phyloP scores from a whole-genome alignment of 92 coral and sea anemone species.

The Meandrina meandrites region DNA sequence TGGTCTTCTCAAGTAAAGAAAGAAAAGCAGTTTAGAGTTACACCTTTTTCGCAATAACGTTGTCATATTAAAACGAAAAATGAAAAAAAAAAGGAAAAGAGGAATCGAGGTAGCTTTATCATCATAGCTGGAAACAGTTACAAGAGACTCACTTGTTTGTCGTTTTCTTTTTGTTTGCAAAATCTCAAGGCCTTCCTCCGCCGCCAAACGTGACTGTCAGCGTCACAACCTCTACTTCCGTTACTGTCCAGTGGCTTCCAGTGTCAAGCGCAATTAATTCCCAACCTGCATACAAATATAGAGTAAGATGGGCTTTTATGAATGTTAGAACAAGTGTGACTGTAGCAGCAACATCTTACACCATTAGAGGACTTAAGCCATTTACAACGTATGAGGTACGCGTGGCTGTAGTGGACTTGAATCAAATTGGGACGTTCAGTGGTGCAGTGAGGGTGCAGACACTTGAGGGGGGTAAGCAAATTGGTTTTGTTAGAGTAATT shows the following conservation, averaged over 20 bases:
- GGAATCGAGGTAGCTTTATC: no score
- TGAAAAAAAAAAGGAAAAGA: no score
- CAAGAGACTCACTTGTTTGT: background rate
- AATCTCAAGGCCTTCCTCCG: background rate
- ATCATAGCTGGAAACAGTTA: no score
- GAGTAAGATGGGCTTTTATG: background rate
- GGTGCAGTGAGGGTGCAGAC: background rate
- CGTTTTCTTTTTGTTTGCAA: background rate
- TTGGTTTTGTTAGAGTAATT: background rate
- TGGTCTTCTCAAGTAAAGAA: no score
- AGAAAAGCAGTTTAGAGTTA: no score
- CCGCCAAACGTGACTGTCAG: background rate
- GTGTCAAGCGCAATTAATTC: background rate
- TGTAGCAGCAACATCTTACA: background rate
- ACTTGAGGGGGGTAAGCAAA: slow-evolving; percentile 10
- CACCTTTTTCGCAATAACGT: no score
- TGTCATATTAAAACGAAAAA: no score
- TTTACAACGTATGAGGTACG: background rate
- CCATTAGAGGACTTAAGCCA: background rate
- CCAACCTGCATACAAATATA: background rate
- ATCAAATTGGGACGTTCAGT: background rate
- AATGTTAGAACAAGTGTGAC: background rate
- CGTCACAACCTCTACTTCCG: background rate
- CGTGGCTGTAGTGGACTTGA: background rate
- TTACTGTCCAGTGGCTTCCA: background rate